A percentile compares a stretch with the other conserved stretches of the same genome.
phyloP scores from a whole-genome alignment of 2,888 invertebrate species.

The Caenorhabditis doughertyi region DNA sequence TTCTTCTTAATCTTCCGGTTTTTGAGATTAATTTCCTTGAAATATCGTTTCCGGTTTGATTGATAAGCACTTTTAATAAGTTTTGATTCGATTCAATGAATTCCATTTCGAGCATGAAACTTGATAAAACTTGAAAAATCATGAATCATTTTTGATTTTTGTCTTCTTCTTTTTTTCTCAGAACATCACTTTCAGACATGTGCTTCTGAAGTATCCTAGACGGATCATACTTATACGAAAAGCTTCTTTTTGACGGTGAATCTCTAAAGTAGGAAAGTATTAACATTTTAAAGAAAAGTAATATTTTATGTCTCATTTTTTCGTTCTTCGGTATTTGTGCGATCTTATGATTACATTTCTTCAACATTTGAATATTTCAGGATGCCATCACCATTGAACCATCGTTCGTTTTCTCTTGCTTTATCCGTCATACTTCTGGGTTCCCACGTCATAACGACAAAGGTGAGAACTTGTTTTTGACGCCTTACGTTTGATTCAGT shows the following conservation, averaged over 20 bases:
- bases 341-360: not conserved
- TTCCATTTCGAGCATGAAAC: not conserved
- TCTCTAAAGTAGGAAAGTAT: conserved; percentile 14
- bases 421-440: conserved; percentile 46
- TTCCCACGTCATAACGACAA: conserved; percentile 18
- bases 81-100: not conserved
- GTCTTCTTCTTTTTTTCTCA: not conserved
- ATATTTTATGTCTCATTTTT: not conserved
- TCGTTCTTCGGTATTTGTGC: not conserved
- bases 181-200: not conserved
- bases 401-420: not conserved
- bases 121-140: not conserved
- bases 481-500: no score
- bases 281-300: not conserved
- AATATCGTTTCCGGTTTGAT: conserved; percentile 18
- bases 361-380: not conserved
- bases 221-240: conserved; percentile 22
- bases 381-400: conserved; percentile 41
- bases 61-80: conserved; percentile 1
- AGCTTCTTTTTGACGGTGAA: not conserved
- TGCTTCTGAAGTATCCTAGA: not conserved
- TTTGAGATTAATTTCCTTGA: conserved; percentile 1
- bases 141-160: conserved; percentile 15
- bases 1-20: not conserved
- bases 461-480: conserved; percentile 19